Conservation (phyloP, 2,113 vertebrate species). For the Gobio gobio region DNA sequence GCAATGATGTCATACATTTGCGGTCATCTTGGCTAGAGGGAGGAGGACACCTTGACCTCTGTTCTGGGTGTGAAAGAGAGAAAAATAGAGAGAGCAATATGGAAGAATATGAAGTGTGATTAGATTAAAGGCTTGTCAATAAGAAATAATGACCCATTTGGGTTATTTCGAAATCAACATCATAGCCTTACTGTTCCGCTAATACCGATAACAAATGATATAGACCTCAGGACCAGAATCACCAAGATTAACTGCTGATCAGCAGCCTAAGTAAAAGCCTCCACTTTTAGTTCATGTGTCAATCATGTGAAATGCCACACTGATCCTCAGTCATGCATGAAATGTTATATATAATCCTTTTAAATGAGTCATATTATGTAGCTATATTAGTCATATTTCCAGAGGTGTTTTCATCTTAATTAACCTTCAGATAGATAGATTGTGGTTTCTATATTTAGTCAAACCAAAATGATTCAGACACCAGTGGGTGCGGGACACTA, state of each 20-base stretch:
- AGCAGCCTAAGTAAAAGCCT: constrained; percentile 5
- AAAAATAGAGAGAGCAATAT: not conserved
- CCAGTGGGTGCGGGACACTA: no score
- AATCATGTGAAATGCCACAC: not conserved
- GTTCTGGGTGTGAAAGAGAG: not conserved
- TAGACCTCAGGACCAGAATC: not conserved
- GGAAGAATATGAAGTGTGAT: not conserved
- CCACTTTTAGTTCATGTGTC: not conserved
- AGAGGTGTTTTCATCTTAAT: not conserved
- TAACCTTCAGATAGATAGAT: no score
- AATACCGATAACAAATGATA: not conserved
- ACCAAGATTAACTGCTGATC: not conserved
- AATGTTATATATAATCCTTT: not conserved
- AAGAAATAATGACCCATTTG: constrained; percentile 25
- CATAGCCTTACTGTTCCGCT: constrained; percentile 12
- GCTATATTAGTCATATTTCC: not conserved
- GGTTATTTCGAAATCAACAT: not conserved
- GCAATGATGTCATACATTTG: constrained; percentile 52
- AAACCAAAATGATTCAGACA: no score
- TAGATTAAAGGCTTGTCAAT: constrained; percentile 3
- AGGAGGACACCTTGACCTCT: constrained; percentile 28
- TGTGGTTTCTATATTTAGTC: no score
- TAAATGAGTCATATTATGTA: not conserved
- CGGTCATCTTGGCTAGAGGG: constrained; percentile 33
- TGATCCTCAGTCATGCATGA: constrained; percentile 11